phyloP scores from a whole-genome alignment of 2,113 vertebrate genomes.

The Sceloporus undulatus region DNA sequence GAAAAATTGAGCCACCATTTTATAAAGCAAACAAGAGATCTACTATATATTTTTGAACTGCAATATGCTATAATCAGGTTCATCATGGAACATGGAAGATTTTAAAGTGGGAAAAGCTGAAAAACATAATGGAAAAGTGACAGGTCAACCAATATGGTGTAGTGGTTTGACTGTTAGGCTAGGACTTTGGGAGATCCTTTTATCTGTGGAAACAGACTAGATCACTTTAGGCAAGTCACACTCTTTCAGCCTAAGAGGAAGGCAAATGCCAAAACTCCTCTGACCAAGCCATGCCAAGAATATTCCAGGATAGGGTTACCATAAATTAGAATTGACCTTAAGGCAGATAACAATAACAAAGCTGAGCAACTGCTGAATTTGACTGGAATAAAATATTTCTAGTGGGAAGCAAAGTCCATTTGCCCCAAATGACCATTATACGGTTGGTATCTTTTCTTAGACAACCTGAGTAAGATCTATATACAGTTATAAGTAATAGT shows the following conservation, averaged over 20 bases:
- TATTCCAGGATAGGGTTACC: too few species aligned
- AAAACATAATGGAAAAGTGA: neutral
- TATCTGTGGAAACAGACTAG: too few species aligned
- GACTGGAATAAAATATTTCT: neutral
- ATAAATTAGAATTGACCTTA: too few species aligned
- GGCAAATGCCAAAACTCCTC: too few species aligned
- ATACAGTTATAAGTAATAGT: neutral
- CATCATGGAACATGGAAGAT: neutral
- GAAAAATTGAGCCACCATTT: neutral
- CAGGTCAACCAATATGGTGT: neutral
- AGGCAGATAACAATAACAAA: too few species aligned
- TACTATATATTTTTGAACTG: neutral
- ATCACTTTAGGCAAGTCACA: too few species aligned
- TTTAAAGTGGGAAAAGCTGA: neutral
- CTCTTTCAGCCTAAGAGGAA: too few species aligned
- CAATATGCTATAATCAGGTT: neutral
- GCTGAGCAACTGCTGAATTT: neutral
- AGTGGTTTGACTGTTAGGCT: too few species aligned
- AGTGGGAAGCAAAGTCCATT: neutral
- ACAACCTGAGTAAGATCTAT: neutral
- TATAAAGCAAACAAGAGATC: neutral
- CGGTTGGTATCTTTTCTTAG: neutral
- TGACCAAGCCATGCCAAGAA: too few species aligned
- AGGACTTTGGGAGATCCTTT: too few species aligned
- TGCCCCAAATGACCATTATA: neutral